Base-by-base conservation (phyloP, 1,140 invertebrate species). In the Papilio helenus region DNA sequence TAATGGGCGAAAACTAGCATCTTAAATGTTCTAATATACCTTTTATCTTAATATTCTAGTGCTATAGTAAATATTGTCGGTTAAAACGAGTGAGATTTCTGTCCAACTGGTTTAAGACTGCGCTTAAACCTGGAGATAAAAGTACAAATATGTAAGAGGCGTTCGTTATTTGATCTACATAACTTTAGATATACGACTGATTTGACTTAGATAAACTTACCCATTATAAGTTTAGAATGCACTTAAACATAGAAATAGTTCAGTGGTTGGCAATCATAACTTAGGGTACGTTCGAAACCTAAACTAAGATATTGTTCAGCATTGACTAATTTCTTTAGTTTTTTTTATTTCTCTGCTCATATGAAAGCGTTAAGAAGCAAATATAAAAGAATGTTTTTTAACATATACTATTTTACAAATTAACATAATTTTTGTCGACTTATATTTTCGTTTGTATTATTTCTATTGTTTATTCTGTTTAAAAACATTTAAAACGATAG, bases 41-140 rank as follows among this genome's bases (percentile, higher is more conserved):
- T 46, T 46, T 12, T 46, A 46, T 46, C 10, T 46, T 14, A 46
- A 46, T 46, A 46, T 12, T 39, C 5, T 16, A 46, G 14, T 16
- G 44, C 44, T 46, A 0, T 46, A 46, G 44, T 46, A 16, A 20
- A 55, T 55, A 55, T 9, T 20, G n/a, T 2, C 18, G 51, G n/a
- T 55, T 51, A n/a, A n/a, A 55, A 55, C 51, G 51, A 55, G 51
- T 55, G 51, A 55, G 51, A 61, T 12, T 23, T 61, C 58, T 61
- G 58, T 26, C 58, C 23, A 26, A 61, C 23, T 26, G 5, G 55
- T 26, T 29, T 68, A 29, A 68, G 20, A 26, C 20, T 26, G 9
- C 26, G 23, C 18, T 29, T 68, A 2, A 26, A 26, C 26, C 26
- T 68, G 34, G 3, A 61, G n/a, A 26, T 26, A 26, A 68, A 68